These are phyloP conservation scores for Elachura formosa DNA, from an alignment of 2,113 vertebrate genomes.

Conservation along the genomic window DNA sequence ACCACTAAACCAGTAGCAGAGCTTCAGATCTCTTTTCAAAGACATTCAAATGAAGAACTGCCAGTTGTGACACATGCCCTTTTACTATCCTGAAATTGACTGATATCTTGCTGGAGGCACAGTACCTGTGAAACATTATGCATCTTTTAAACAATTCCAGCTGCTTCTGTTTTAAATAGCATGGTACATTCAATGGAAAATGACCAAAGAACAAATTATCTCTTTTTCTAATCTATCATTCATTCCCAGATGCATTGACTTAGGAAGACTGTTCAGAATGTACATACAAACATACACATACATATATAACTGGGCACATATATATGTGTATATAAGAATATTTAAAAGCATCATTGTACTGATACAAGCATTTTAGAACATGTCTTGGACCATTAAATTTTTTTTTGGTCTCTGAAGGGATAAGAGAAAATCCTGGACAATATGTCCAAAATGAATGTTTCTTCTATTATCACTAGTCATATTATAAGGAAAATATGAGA, in stretches of 20 bases:
- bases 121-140: background rate
- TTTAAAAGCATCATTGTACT: background rate
- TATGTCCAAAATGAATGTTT: background rate
- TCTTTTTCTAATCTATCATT: background rate
- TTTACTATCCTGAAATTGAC: background rate
- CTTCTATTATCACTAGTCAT: background rate
- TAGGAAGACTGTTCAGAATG: background rate
- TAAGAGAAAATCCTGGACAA: background rate
- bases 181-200: background rate
- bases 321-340: background rate
- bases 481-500: background rate
- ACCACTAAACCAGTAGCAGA: background rate
- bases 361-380: background rate
- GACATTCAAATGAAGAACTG: background rate
- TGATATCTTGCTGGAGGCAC: background rate
- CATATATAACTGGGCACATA: rapidly evolving
- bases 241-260: background rate
- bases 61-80: background rate
- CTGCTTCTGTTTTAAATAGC: background rate
- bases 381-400: background rate
- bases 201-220: background rate
- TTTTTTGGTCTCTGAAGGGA: background rate
- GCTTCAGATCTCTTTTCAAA: conserved; percentile 29
- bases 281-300: rapidly evolving
- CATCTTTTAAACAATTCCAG: background rate